Evolutionary conservation across 2,888 invertebrate genomes (phyloP).

Genomic region (Brachyptera putata): DNA sequence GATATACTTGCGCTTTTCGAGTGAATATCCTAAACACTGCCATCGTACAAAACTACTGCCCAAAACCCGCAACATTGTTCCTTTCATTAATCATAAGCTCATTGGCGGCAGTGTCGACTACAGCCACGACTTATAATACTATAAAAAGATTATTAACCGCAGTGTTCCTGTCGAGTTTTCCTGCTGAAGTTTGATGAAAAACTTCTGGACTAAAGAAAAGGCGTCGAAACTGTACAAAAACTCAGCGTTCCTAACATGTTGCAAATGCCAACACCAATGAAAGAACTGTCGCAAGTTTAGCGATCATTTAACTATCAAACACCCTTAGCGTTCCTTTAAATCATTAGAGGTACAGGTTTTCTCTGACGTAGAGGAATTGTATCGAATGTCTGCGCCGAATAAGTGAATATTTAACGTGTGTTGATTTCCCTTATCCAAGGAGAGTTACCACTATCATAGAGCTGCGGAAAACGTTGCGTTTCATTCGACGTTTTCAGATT

Average conservation of each 20-base stretch:
- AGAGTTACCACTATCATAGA: conserved; percentile 17
- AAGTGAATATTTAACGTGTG: conserved; percentile 17
- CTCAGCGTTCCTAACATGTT: conserved; percentile 29
- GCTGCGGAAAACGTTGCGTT: background rate
- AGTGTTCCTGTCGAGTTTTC: conserved; percentile 27
- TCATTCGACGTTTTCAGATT: conserved; percentile 1
- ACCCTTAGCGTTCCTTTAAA: conserved; percentile 24
- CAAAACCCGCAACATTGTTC: conserved; percentile 22
- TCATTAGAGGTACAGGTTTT: conserved; percentile 20
- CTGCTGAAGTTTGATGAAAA: conserved; percentile 13
- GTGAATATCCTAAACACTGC: conserved; percentile 38
- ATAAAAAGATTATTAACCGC: conserved; percentile 17
- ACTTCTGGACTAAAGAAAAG: conserved; percentile 24
- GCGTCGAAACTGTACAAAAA: conserved; percentile 18
- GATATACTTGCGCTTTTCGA: conserved; percentile 78
- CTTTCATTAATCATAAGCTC: conserved; percentile 28
- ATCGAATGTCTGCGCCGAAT: conserved; percentile 21
- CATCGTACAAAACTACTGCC: background rate
- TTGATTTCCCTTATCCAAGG: conserved; percentile 12
- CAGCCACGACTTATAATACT: conserved; percentile 16
- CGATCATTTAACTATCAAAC: conserved; percentile 18
- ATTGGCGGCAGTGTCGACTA: conserved; percentile 6
- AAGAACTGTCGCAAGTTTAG: conserved; percentile 7
- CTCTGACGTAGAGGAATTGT: conserved; percentile 2
- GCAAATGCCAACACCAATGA: conserved; percentile 28